These are phyloP conservation scores for Papilio aristodemus DNA, from an alignment of 1,140 invertebrate species.

Conservation along the genomic window DNA sequence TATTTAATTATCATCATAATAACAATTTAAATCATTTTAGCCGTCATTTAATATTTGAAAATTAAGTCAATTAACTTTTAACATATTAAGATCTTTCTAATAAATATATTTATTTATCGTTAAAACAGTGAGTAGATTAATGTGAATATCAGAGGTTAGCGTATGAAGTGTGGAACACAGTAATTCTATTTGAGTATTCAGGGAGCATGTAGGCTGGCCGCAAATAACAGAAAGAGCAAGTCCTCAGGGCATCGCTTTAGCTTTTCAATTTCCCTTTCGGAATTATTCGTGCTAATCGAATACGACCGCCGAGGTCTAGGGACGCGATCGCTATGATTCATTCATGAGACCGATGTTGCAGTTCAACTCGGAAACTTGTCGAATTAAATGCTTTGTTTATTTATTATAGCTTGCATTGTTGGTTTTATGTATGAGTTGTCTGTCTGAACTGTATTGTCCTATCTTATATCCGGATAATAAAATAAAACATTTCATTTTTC, in stretches of 20 bases:
- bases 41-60: too few relatives aligned
- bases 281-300: conserved; percentile 79
- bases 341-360: conserved; percentile 74
- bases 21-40: too few relatives aligned
- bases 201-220: conserved; percentile 53
- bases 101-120: conserved; percentile 22
- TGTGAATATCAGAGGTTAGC: conserved; percentile 36
- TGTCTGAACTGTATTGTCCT: too few relatives aligned
- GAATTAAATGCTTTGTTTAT: conserved; percentile 40
- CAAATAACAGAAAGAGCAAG: conserved; percentile 78
- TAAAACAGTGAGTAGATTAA: neutral
- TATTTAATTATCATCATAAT: too few relatives aligned
- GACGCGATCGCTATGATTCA: conserved; percentile 72
- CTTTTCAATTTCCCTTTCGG: conserved; percentile 80
- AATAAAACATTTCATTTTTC: too few relatives aligned
- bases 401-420: neutral
- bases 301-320: conserved; percentile 66
- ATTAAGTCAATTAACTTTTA: too few relatives aligned
- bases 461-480: too few relatives aligned
- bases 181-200: conserved; percentile 70
- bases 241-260: conserved; percentile 77
- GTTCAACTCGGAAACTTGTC: conserved; percentile 48
- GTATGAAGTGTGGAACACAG: conserved; percentile 42
- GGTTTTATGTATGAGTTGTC: neutral
- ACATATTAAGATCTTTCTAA: neutral